Conservation (phyloP, 1,140 invertebrate species). For the Solenopsis fugax region DNA sequence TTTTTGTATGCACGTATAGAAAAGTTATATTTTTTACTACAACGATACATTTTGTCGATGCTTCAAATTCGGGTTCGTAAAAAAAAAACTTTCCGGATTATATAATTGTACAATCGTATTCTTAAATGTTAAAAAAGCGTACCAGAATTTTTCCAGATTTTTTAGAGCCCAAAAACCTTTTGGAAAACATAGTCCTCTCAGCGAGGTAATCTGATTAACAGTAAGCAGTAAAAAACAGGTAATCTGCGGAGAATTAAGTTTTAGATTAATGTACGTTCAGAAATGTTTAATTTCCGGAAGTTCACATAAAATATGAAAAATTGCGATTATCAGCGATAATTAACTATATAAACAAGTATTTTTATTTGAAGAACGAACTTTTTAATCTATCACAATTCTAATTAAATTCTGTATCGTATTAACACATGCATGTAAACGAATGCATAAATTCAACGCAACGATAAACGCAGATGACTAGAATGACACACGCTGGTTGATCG, state of each 20-base stretch:
- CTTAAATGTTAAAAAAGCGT: no score
- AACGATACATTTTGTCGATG: no score
- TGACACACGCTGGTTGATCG: conserved; percentile 30
- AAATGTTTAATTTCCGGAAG: background rate
- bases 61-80: no score
- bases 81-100: no score
- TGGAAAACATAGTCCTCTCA: no score
- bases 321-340: background rate
- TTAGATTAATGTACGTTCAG: background rate
- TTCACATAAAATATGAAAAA: background rate
- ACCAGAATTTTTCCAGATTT: no score
- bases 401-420: background rate
- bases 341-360: background rate
- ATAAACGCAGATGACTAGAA: conserved; percentile 26
- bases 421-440: conserved; percentile 24
- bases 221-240: no score
- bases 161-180: no score
- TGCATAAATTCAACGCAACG: background rate
- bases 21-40: no score
- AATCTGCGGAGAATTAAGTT: background rate
- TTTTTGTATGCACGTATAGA: no score
- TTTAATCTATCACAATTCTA: background rate
- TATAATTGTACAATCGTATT: no score
- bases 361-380: background rate
- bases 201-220: no score